These are phyloP conservation scores for Schizotus pectinicornis DNA, from an alignment of 2,888 invertebrate species.

Conservation along the genomic window DNA sequence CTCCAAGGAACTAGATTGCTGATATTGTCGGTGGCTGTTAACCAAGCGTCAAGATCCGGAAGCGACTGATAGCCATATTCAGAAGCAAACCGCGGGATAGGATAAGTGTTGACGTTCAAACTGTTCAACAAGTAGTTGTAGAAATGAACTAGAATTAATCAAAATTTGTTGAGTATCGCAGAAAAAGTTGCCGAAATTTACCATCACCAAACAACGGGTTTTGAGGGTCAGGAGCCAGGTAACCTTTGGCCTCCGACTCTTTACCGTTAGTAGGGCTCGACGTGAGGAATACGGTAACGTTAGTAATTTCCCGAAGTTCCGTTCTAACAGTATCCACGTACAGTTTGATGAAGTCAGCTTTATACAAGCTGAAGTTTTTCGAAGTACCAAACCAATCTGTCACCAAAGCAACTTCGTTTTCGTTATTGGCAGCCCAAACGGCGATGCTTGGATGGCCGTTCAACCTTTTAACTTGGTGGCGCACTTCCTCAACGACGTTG, in stretches of 20 bases:
- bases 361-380: slow-evolving; percentile 44
- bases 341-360: slow-evolving; percentile 79
- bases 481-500: slow-evolving; percentile 77
- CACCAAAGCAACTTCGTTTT: slow-evolving; percentile 89
- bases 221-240: slow-evolving; percentile 79
- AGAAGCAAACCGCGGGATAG: slow-evolving; percentile 86
- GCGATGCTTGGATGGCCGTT: slow-evolving; percentile 87
- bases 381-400: slow-evolving; percentile 75
- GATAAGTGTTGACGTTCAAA: slow-evolving; percentile 81
- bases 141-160: slow-evolving; percentile 73
- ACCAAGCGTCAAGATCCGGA: slow-evolving; percentile 75
- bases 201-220: slow-evolving; percentile 85
- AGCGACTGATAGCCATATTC: slow-evolving; percentile 96
- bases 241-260: slow-evolving; percentile 75
- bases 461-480: slow-evolving; percentile 80
- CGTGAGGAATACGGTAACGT: slow-evolving; percentile 70
- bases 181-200: slow-evolving; percentile 51
- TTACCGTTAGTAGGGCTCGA: slow-evolving; percentile 94
- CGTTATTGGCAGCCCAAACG: slow-evolving; percentile 95
- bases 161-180: neutral
- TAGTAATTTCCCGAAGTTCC: slow-evolving; percentile 68
- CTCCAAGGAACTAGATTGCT: slow-evolving; percentile 64
- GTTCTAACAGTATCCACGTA: slow-evolving; percentile 79
- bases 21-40: slow-evolving; percentile 62
- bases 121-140: slow-evolving; percentile 85